Base-by-base conservation (phyloP, 2,888 invertebrate genomes). In the Achlya flavicornis region DNA sequence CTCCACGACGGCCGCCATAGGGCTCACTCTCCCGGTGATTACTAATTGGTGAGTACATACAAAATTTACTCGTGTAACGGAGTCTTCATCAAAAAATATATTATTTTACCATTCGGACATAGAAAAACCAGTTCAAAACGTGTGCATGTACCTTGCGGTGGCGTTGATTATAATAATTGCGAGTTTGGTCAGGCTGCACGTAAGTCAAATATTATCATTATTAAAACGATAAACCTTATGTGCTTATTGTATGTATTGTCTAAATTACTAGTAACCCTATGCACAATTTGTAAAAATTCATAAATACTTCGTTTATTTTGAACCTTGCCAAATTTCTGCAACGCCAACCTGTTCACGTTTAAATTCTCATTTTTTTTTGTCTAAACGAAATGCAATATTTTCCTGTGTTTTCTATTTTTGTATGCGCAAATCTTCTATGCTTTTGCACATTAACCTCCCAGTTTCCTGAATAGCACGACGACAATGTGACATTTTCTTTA, bases 121-220 rank as follows among this genome's bases (percentile, higher is more conserved):
- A 11, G 64, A 61, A 66, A 68, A 78, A 74, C 75, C 65, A 73
- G 71, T 70, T 68, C 74, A 79, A 83, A 85, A 73, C 83, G 83
- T 78, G 86, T 90, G 90, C 86, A 93, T 93, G 93, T 93, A 93
- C 89, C 87, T 93, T 74, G 93, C 93, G 64, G 92, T 93, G 88
- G 92, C 93, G 78, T 77, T 93, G 74, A 92, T 93, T 74, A 91
- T 93, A 71, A 89, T 93, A 63, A 86, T 93, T 72, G 93, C 93
- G 68, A 93, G 93, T 86, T 88, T 93, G 84, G 88, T 93, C 83
- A 87, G 90, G 78, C 79, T 92, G 75, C 90, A 92, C 83, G 93
- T 93, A 91, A 92, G 92, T 92, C 72, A 73, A 73, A 75, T 74
- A 77, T 72, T 69, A 63, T 72, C 53, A 63, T 73, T 70, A 73